Evolutionary conservation across 2,113 vertebrate species (phyloP).

Genomic region (Caranx melampygus): DNA sequence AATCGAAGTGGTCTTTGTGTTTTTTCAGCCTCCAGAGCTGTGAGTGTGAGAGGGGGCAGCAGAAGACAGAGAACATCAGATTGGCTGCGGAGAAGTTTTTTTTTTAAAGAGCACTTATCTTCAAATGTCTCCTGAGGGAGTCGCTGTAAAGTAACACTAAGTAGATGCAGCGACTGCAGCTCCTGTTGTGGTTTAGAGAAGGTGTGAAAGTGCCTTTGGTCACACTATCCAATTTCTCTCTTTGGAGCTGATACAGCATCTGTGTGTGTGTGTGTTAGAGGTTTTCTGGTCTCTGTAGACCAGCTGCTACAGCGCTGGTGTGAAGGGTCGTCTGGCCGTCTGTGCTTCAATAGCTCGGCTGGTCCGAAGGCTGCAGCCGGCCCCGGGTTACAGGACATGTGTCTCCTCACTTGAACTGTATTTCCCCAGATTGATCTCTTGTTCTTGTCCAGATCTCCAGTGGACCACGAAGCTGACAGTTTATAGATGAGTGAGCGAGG

Average conservation of each 20-base stretch:
- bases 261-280: not conserved
- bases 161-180: slow-evolving; percentile 19
- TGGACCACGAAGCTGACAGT: not conserved
- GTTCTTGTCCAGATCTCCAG: not conserved
- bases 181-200: slow-evolving; percentile 42
- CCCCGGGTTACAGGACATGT: slow-evolving; percentile 12
- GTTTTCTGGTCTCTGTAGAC: slow-evolving; percentile 25
- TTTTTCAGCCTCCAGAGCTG: slow-evolving; percentile 33
- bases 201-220: slow-evolving; percentile 20
- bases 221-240: slow-evolving; percentile 15
- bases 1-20: slow-evolving; percentile 10
- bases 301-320: slow-evolving; percentile 16
- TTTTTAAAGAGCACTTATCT: slow-evolving; percentile 54
- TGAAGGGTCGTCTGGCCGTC: not conserved
- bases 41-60: slow-evolving; percentile 24
- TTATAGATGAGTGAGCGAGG: not conserved
- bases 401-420: not conserved
- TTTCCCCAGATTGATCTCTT: not conserved
- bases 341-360: not conserved
- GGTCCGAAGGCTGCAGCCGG: not conserved
- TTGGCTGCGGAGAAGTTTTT: slow-evolving; percentile 47
- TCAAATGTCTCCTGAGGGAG: slow-evolving; percentile 48
- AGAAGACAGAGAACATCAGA: slow-evolving; percentile 47
- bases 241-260: slow-evolving; percentile 6
- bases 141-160: slow-evolving; percentile 41